These are phyloP conservation scores for Enteromius afrohamiltoni DNA, from an alignment of 2,797 vertebrate species.

Conservation along the genomic window DNA sequence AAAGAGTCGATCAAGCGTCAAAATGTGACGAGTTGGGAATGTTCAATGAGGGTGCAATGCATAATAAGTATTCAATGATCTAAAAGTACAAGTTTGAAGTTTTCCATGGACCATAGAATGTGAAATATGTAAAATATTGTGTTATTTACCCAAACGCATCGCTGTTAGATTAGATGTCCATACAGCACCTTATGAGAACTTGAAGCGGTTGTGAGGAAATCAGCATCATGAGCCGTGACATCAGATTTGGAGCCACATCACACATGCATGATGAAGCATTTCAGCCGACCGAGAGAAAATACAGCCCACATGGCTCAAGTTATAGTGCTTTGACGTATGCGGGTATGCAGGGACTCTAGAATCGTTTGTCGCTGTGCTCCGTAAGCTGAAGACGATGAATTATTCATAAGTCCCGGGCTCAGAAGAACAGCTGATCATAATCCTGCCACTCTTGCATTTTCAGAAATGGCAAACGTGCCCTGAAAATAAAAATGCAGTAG, in stretches of 20 bases:
- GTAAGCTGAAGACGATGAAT: slow-evolving; percentile 52
- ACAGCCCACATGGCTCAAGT: slow-evolving; percentile 26
- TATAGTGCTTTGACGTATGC: slow-evolving; percentile 21
- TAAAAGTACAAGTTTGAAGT: not conserved
- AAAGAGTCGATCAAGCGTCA: too few relatives aligned
- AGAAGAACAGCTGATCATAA: slow-evolving; percentile 28
- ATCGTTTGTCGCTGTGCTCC: slow-evolving; percentile 40
- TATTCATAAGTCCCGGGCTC: slow-evolving; percentile 38
- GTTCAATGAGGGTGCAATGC: too few relatives aligned
- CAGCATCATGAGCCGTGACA: not conserved
- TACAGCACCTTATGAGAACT: not conserved
- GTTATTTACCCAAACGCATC: not conserved
- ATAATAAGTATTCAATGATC: too few relatives aligned
- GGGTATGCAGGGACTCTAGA: slow-evolving; percentile 13
- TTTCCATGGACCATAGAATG: not conserved
- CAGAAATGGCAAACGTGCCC: slow-evolving; percentile 8
- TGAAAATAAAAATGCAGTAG: not conserved
- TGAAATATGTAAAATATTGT: not conserved
- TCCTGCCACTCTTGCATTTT: slow-evolving; percentile 20
- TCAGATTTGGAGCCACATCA: not conserved
- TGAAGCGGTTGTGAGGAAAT: not conserved
- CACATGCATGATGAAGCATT: slow-evolving; percentile 9
- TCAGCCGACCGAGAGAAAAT: slow-evolving; percentile 8
- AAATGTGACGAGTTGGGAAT: too few relatives aligned
- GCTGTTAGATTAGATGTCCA: not conserved